A percentile compares a stretch with the other conserved stretches of the same genome.
phyloP scores from a whole-genome alignment of 2,113 vertebrate genomes.

The Rhinolophus ferrumequinum region DNA sequence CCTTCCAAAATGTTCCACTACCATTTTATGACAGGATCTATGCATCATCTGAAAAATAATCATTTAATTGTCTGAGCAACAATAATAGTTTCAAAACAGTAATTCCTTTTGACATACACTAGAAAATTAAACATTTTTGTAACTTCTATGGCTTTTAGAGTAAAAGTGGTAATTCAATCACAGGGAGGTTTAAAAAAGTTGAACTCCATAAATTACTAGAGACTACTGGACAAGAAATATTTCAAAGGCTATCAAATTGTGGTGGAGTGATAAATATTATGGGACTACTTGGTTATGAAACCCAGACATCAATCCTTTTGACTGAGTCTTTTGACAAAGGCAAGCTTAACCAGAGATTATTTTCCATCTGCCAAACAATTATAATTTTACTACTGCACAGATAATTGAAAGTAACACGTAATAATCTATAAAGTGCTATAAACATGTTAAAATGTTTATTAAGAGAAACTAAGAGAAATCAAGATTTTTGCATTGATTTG shows the following conservation, averaged over 20 bases:
- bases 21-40: not conserved
- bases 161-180: constrained; percentile 10
- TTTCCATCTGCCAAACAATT: not conserved
- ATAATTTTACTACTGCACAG: not conserved
- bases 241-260: not conserved
- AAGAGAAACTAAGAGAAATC: not conserved
- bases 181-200: not conserved
- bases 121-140: constrained; percentile 9
- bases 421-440: not conserved
- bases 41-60: not conserved
- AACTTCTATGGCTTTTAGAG: not conserved
- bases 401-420: not conserved
- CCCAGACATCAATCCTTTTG: not conserved
- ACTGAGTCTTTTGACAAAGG: not conserved
- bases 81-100: not conserved
- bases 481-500: not conserved
- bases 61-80: not conserved
- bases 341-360: not conserved
- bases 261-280: not conserved
- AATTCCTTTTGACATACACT: not conserved
- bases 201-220: not conserved
- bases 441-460: not conserved
- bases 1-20: constrained; percentile 9
- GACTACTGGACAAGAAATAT: not conserved
- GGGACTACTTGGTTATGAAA: not conserved